Evolutionary conservation across 2,888 invertebrate species (phyloP).

Genomic region (Drosophila dives): DNA sequence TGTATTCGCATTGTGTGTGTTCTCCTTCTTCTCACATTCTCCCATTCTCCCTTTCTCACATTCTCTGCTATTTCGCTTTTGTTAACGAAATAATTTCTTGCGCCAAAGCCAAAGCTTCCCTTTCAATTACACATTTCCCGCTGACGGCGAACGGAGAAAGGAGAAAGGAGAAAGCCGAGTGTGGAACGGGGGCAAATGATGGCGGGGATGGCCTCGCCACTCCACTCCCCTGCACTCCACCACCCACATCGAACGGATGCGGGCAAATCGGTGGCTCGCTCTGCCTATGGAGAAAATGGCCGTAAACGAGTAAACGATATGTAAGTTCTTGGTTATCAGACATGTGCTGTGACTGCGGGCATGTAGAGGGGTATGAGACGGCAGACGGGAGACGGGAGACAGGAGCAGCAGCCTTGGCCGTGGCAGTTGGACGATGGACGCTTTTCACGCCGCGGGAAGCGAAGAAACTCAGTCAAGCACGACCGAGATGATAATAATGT

Average conservation of each 20-base stretch:
- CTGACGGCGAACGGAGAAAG: slow-evolving; percentile 37
- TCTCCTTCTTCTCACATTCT: slow-evolving; percentile 32
- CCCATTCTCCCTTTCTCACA: slow-evolving; percentile 21
- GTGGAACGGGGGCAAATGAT: slow-evolving; percentile 5
- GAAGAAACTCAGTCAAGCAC: slow-evolving; percentile 84
- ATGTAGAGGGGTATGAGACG: slow-evolving; percentile 14
- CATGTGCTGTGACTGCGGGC: slow-evolving; percentile 34
- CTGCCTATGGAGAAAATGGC: slow-evolving; percentile 59
- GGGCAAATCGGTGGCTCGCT: slow-evolving; percentile 61
- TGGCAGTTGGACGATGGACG: slow-evolving; percentile 48
- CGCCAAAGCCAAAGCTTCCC: slow-evolving; percentile 81
- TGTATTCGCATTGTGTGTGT: slow-evolving; percentile 56
- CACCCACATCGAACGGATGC: slow-evolving; percentile 27
- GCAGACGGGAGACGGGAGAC: not conserved
- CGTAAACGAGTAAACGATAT: slow-evolving; percentile 55
- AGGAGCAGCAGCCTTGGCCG: slow-evolving; percentile 48
- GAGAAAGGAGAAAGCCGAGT: not conserved
- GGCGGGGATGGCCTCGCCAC: slow-evolving; percentile 4
- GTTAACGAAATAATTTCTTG: slow-evolving; percentile 82
- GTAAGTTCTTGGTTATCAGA: slow-evolving; percentile 59
- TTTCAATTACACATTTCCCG: slow-evolving; percentile 82
- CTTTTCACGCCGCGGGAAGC: slow-evolving; percentile 9
- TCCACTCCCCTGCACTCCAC: not conserved
- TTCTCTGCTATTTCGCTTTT: slow-evolving; percentile 66
- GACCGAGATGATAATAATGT: slow-evolving; percentile 84